These are phyloP conservation scores for Scaptodrosophila latifasciaeformis DNA, from an alignment of 2,888 invertebrate species.

Conservation along the genomic window DNA sequence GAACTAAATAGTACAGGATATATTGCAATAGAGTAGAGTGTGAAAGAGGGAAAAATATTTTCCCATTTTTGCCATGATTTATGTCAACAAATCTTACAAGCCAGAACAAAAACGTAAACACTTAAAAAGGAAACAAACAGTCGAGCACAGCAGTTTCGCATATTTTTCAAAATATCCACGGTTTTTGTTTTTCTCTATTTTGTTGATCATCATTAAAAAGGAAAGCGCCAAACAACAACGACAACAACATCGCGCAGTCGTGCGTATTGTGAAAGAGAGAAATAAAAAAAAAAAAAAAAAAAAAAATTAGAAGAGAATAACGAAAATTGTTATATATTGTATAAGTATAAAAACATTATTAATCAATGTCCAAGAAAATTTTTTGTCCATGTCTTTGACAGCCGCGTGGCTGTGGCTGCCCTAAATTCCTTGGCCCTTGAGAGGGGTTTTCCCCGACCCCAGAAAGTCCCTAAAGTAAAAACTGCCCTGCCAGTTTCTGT, in stretches of 20 bases:
- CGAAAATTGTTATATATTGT: slow-evolving; percentile 31
- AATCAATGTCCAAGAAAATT: slow-evolving; percentile 63
- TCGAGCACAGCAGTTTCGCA: background rate
- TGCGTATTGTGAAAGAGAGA: slow-evolving; percentile 43
- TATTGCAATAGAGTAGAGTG: too few species aligned
- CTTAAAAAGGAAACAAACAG: background rate
- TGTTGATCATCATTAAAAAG: slow-evolving; percentile 43
- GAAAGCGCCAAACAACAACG: slow-evolving; percentile 30
- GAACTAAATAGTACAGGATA: too few species aligned
- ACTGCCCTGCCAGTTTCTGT: too few species aligned
- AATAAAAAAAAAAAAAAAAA: slow-evolving; percentile 6
- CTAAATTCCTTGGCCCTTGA: slow-evolving; percentile 50
- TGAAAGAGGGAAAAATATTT: too few species aligned
- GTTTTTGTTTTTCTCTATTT: too few species aligned
- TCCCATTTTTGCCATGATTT: background rate
- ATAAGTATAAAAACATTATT: slow-evolving; percentile 60
- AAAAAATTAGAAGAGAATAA: too few species aligned
- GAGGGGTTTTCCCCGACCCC: background rate
- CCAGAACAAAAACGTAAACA: background rate
- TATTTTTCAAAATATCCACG: background rate
- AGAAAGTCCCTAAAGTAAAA: too few species aligned
- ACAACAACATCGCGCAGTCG: slow-evolving; percentile 38
- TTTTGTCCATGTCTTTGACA: slow-evolving; percentile 49
- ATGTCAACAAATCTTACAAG: slow-evolving; percentile 1
- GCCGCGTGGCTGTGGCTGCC: slow-evolving; percentile 25